Percentiles rank a stretch among this genome's conserved stretches.
These are phyloP conservation scores for Apamea epomidion DNA, from an alignment of 2,888 invertebrate genomes.

Conservation along the genomic window DNA sequence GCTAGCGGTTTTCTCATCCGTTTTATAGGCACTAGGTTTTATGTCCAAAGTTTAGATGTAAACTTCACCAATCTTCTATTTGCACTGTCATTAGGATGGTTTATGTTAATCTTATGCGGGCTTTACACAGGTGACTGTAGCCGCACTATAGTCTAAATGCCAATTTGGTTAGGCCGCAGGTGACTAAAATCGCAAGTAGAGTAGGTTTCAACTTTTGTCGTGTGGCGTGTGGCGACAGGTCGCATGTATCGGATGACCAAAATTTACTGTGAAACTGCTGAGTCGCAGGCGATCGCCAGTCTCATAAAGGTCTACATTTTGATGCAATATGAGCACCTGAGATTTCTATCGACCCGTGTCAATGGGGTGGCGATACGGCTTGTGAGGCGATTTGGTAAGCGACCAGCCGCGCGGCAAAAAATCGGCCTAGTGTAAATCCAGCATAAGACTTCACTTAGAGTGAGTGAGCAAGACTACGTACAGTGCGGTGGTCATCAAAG, in stretches of 20 bases:
- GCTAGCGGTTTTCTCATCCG: background rate
- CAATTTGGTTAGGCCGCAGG: background rate
- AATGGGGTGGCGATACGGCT: background rate
- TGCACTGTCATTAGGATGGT: too few relatives aligned
- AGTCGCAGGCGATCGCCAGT: conserved; percentile 53
- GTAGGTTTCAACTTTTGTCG: background rate
- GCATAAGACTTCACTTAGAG: background rate
- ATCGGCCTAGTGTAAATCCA: background rate
- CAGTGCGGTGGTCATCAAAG: background rate
- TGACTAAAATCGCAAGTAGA: background rate
- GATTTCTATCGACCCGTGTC: background rate
- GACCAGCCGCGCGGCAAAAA: background rate
- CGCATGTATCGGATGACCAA: conserved; percentile 67
- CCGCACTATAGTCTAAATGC: background rate
- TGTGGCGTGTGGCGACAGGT: background rate
- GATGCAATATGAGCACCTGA: background rate
- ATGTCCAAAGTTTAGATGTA: background rate
- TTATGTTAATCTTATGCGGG: background rate
- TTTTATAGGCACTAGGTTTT: background rate
- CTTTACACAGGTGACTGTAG: background rate
- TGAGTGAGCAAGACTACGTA: background rate
- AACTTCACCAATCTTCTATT: background rate
- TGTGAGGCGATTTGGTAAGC: background rate
- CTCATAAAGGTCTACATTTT: background rate
- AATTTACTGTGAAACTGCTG: conserved; percentile 61